Percentiles rank a stretch among this genome's conserved stretches.
Evolutionary conservation across 2,113 vertebrate species (phyloP).

Genomic region (Callospermophilus lateralis): DNA sequence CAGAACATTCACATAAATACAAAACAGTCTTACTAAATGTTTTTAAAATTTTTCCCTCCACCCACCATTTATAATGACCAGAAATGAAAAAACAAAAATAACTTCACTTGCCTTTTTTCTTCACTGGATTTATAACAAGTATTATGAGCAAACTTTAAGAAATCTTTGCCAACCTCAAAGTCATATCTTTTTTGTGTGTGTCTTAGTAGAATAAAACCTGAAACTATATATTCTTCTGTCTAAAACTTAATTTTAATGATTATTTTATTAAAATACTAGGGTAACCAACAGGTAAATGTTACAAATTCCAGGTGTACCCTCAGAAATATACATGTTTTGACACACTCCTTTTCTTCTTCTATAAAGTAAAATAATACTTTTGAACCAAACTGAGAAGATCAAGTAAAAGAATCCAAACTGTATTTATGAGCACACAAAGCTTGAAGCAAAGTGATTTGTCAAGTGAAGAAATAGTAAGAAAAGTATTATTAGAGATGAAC

Average conservation of each 20-base stretch:
- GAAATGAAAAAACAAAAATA: background rate
- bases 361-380: background rate
- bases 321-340: background rate
- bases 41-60: background rate
- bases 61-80: background rate
- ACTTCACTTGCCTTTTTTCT: background rate
- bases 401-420: background rate
- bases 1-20: background rate
- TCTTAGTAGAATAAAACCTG: background rate
- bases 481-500: conserved; percentile 50
- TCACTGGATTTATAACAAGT: background rate
- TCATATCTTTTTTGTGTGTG: background rate
- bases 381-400: background rate
- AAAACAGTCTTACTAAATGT: background rate
- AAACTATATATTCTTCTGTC: too few species aligned
- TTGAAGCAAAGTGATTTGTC: conserved; percentile 49
- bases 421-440: conserved; percentile 42
- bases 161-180: background rate
- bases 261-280: background rate
- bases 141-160: background rate
- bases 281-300: background rate
- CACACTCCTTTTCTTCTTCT: background rate
- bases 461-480: conserved; percentile 60
- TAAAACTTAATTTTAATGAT: background rate
- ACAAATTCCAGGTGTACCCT: background rate